A percentile compares a stretch with the other conserved stretches of the same genome.
phyloP scores from a whole-genome alignment of 2,797 vertebrate genomes.

The Phrynocephalus forsythii region DNA sequence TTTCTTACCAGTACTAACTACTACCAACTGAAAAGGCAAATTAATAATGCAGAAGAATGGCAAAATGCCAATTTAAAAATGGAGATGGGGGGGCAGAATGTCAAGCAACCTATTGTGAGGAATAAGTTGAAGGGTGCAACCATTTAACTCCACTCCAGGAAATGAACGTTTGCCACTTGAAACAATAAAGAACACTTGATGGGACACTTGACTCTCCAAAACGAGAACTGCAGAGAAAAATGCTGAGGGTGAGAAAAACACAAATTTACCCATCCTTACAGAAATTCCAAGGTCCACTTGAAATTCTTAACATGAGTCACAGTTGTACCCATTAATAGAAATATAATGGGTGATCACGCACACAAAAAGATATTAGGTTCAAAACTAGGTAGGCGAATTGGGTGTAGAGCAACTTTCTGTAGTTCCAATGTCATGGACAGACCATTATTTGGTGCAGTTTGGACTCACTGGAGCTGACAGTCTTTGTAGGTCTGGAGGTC shows the following conservation, averaged over 20 bases:
- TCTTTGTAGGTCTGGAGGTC: too few relatives aligned
- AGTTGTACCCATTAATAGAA: neutral
- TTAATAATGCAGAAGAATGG: neutral
- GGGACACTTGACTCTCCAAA: constrained; percentile 61
- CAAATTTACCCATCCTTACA: neutral
- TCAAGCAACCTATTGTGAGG: constrained; percentile 29
- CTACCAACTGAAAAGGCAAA: neutral
- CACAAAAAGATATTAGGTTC: neutral
- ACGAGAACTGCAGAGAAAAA: constrained; percentile 52
- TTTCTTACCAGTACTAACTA: neutral
- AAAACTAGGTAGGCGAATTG: neutral
- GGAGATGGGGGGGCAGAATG: neutral
- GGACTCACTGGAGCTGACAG: too few relatives aligned
- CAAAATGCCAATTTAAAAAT: neutral
- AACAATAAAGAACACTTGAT: constrained; percentile 65
- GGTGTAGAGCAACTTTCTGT: neutral
- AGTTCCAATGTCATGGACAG: too few relatives aligned
- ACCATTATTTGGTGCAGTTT: too few relatives aligned
- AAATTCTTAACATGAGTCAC: neutral
- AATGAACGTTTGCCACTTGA: constrained; percentile 67
- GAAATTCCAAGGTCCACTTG: neutral
- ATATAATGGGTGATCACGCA: neutral
- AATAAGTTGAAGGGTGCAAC: constrained; percentile 56
- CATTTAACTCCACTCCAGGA: constrained; percentile 59
- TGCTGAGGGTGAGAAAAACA: constrained; percentile 16